Conservation (phyloP, 30 jellyfish, hydroid and myxozoan genomes). For the Haliclystus octoradiatus region DNA sequence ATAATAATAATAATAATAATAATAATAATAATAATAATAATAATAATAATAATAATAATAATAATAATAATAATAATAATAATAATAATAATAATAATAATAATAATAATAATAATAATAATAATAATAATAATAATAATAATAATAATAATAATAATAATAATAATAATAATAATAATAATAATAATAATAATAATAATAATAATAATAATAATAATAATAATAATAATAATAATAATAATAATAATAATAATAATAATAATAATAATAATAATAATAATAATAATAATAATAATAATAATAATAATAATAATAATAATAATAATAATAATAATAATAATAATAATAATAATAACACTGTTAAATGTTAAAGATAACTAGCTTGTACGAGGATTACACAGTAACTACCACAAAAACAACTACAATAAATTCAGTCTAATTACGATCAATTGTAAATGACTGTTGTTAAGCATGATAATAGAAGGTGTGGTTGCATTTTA, state of each 20-base stretch:
- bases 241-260: constrained; percentile 2
- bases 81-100: background rate
- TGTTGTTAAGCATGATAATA: too few relatives aligned
- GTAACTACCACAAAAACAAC: too few relatives aligned
- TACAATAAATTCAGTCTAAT: too few relatives aligned
- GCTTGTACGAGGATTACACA: too few relatives aligned
- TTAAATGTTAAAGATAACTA: too few relatives aligned
- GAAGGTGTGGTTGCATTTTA: too few relatives aligned
- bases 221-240: constrained; percentile 3
- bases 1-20: constrained; percentile 2
- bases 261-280: background rate
- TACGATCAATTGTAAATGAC: too few relatives aligned
- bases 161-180: background rate
- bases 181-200: background rate
- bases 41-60: constrained; percentile 3
- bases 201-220: background rate
- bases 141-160: background rate
- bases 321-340: constrained; percentile 2
- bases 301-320: constrained; percentile 2
- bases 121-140: background rate
- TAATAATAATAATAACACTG: constrained; percentile 1
- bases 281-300: constrained; percentile 3
- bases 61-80: constrained; percentile 1
- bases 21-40: constrained; percentile 2
- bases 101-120: background rate